A percentile compares a stretch with the other conserved stretches of the same genome.
These are phyloP conservation scores for Alectoris magna DNA, from an alignment of 2,797 vertebrate genomes.

Conservation along the genomic window DNA sequence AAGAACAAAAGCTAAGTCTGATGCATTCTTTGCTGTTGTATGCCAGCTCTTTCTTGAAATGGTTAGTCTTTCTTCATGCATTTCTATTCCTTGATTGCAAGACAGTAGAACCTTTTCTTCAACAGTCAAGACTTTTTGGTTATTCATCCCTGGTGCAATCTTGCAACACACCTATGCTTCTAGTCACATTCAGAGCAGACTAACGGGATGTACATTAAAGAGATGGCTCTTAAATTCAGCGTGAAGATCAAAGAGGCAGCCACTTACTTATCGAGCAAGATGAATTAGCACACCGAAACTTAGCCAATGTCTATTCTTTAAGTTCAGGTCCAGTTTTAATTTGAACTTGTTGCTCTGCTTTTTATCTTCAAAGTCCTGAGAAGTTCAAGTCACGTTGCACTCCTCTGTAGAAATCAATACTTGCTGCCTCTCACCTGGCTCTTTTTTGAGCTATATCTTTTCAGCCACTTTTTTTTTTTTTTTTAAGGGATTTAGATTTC, in stretches of 20 bases:
- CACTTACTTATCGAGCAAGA: background rate
- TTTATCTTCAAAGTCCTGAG: background rate
- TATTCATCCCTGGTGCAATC: background rate
- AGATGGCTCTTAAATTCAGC: background rate
- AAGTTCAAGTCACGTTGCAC: background rate
- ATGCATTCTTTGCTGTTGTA: background rate
- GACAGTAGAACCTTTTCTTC: background rate
- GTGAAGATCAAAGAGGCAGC: background rate
- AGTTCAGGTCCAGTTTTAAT: background rate
- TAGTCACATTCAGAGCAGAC: background rate
- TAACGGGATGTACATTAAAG: background rate
- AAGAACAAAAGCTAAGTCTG: background rate
- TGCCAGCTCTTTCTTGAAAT: background rate
- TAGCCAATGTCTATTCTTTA: background rate
- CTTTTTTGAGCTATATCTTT: background rate
- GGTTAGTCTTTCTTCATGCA: background rate
- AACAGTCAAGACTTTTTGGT: background rate
- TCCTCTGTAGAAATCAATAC: background rate
- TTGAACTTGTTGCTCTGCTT: background rate
- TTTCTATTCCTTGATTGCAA: background rate
- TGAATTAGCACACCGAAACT: background rate
- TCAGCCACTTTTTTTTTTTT: background rate
- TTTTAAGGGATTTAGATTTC: background rate
- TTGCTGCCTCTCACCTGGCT: background rate
- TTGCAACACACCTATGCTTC: background rate